Conservation (phyloP, 2,888 invertebrate species). For the Dynastes hyllus region DNA sequence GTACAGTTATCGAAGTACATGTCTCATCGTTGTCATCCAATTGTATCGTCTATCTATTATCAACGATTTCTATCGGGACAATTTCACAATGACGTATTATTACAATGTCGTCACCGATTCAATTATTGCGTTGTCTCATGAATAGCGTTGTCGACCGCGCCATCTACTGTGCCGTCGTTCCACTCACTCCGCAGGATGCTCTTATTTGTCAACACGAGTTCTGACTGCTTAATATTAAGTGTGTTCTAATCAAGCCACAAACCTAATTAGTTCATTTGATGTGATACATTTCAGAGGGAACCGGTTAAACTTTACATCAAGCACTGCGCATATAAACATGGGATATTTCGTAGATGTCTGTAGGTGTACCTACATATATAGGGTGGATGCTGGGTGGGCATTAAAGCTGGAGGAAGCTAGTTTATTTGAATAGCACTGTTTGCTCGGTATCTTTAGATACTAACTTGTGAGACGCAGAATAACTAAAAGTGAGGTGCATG, state of each 20-base stretch:
- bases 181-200: slow-evolving; percentile 37
- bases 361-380: neutral
- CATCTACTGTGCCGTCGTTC: slow-evolving; percentile 16
- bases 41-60: slow-evolving; percentile 14
- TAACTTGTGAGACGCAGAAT: neutral
- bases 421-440: neutral
- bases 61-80: slow-evolving; percentile 19
- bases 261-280: slow-evolving; percentile 49
- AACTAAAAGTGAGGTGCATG: neutral
- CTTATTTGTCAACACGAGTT: slow-evolving; percentile 48
- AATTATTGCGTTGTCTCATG: slow-evolving; percentile 44
- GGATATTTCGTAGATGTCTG: neutral
- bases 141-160: slow-evolving; percentile 27
- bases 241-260: slow-evolving; percentile 50
- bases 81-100: slow-evolving; percentile 19
- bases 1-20: neutral
- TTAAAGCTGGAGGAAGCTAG: neutral
- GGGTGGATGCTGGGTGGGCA: neutral
- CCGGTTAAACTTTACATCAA: slow-evolving; percentile 34
- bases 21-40: neutral
- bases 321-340: neutral
- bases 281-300: slow-evolving; percentile 39
- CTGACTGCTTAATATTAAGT: slow-evolving; percentile 43
- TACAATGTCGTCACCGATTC: slow-evolving; percentile 34
- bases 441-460: neutral